Evolutionary conservation across 1,140 invertebrate species (phyloP), one percentile per base, ranked within the genome.

Genomic region (Saxidomus purpurata): DNA sequence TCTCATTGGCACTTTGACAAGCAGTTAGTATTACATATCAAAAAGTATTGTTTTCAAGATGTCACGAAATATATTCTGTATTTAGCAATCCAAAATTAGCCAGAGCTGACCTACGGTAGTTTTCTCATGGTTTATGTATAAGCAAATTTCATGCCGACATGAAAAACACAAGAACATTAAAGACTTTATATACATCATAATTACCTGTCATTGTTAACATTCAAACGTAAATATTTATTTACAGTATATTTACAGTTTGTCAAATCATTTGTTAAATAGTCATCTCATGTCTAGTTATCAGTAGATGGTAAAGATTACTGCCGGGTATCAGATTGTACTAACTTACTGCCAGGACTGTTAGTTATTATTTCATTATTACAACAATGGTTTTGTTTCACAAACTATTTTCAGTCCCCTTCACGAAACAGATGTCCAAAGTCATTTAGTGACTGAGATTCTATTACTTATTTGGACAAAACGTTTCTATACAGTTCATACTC

Each of bases 241-340:
- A 74, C 69, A 74, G 1, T n/a, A n/a, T 40, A 74, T 74, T 74
- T 47, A 74, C 69, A 74, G 69, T 40, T 74, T 74, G 40, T 74
- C 69, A 74, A 47, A 25, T 47, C 40, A 47, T 74, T 40, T 74
- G 69, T 74, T 40, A 63, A 28, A 63, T 28, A 63, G 59, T 28
- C 59, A 63, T 63, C 59, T 63, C 6, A n/a, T 28, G n/a, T 19
- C n/a, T 63, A 8, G 6, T 63, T 28, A 63, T 63, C 59, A 2
- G 15, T 28, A 63, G 59, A 63, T 63, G 8, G 25, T 11, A 63
- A 28, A 28, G 59, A 63, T 63, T 63, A 63, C 59, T n/a, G 3
- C 25, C n/a, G 8, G 25, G 28, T 63, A 63, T 63, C 59, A 63
- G 59, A 63, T 63, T 63, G 59, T 63, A 63, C 25, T 63, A 9